Conservation (phyloP, 2,113 vertebrate genomes). For the Lepus americanus region DNA sequence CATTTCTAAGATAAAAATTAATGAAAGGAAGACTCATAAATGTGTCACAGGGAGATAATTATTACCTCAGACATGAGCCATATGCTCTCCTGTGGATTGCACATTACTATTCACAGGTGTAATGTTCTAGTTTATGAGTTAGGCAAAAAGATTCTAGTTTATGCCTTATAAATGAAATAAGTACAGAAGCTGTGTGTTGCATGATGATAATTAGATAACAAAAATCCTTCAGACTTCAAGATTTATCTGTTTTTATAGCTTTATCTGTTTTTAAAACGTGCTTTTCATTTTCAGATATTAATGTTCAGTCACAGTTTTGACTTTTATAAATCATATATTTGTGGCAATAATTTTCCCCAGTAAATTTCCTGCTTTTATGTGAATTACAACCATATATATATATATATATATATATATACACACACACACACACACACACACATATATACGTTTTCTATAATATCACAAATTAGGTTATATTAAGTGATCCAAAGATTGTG, state of each 20-base stretch:
- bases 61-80: slow-evolving; percentile 85
- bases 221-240: neutral
- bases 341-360: neutral
- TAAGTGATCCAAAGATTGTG: neutral
- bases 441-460: too few relatives aligned
- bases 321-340: neutral
- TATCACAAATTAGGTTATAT: too few relatives aligned
- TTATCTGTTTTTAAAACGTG: neutral
- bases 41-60: slow-evolving; percentile 86
- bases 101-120: slow-evolving; percentile 73
- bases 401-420: neutral
- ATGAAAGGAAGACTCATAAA: slow-evolving; percentile 87
- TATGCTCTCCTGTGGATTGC: slow-evolving; percentile 82
- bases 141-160: neutral
- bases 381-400: neutral
- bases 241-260: neutral
- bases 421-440: too few relatives aligned
- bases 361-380: neutral
- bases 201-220: neutral
- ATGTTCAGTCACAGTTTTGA: neutral
- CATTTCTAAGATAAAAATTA: slow-evolving; percentile 87
- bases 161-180: neutral
- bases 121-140: slow-evolving; percentile 1
- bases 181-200: neutral
- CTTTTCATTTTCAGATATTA: slow-evolving; percentile 17